phyloP scores from a whole-genome alignment of 2,888 invertebrate species.

The Andrena fulva region DNA sequence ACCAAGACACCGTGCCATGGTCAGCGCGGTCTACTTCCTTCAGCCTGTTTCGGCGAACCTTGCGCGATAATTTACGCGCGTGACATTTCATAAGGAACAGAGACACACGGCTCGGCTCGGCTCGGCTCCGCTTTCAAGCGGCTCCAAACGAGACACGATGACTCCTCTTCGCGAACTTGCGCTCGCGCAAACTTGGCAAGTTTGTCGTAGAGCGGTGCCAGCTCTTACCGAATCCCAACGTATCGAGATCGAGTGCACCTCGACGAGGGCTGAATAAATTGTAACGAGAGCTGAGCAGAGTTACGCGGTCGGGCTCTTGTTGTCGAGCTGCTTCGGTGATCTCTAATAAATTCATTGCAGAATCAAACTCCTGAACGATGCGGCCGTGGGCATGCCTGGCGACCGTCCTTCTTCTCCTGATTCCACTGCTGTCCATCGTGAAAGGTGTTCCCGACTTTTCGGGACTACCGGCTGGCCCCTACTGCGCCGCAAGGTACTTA shows the following conservation, averaged over 20 bases:
- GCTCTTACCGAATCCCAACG: slow-evolving; percentile 52
- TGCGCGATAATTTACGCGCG: slow-evolving; percentile 36
- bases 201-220: slow-evolving; percentile 49
- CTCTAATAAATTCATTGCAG: background rate
- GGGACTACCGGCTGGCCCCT: slow-evolving; percentile 87
- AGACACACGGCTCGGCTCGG: slow-evolving; percentile 8
- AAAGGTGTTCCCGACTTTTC: slow-evolving; percentile 78
- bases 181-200: slow-evolving; percentile 52
- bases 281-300: background rate
- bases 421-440: slow-evolving; percentile 48
- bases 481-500: slow-evolving; percentile 85
- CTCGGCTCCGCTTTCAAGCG: slow-evolving; percentile 41
- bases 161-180: slow-evolving; percentile 26
- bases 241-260: slow-evolving; percentile 34
- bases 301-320: background rate
- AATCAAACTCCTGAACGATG: slow-evolving; percentile 66
- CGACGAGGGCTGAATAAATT: slow-evolving; percentile 15
- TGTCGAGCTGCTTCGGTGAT: background rate
- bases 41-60: slow-evolving; percentile 12
- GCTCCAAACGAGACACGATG: slow-evolving; percentile 56
- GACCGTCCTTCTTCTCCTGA: slow-evolving; percentile 56
- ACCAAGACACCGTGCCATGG: slow-evolving; percentile 13
- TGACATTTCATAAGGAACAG: slow-evolving; percentile 39
- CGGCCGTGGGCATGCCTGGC: slow-evolving; percentile 47
- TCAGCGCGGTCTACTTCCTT: slow-evolving; percentile 31